Percentiles rank a stretch among this genome's conserved stretches.
Evolutionary conservation across 2,113 vertebrate species (phyloP).

Genomic region (Speoplatyrhinus poulsoni): DNA sequence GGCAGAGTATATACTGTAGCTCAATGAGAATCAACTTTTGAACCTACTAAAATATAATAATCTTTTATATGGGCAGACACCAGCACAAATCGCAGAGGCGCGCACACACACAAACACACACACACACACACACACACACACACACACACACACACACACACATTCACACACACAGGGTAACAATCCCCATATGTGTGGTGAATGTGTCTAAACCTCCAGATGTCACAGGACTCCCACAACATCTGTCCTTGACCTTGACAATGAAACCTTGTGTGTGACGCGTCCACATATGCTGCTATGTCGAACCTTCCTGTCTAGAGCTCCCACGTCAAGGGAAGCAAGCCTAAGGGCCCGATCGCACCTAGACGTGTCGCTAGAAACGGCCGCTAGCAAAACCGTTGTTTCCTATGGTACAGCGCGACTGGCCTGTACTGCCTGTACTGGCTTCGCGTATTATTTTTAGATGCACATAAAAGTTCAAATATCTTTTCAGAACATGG

Average conservation of each 20-base stretch:
- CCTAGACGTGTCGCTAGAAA: not conserved
- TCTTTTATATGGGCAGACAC: too few species aligned
- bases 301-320: slow-evolving; percentile 27
- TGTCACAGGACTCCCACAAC: slow-evolving; percentile 16
- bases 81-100: not conserved
- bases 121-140: slow-evolving; percentile 6
- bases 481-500: too few species aligned
- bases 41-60: too few species aligned
- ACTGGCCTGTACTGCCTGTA: too few species aligned
- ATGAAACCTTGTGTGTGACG: slow-evolving; percentile 3
- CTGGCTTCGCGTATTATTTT: too few species aligned
- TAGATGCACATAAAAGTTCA: not conserved
- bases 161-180: not conserved
- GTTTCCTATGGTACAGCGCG: slow-evolving; percentile 9
- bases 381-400: too few species aligned
- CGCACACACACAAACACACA: slow-evolving; percentile 16
- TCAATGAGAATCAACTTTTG: too few species aligned
- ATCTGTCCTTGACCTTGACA: slow-evolving; percentile 58
- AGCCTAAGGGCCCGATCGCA: too few species aligned
- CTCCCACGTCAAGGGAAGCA: too few species aligned
- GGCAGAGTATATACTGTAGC: too few species aligned
- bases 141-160: not conserved
- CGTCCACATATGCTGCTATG: not conserved
- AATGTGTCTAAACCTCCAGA: slow-evolving; percentile 21
- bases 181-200: too few species aligned